A percentile compares a stretch with the other conserved stretches of the same genome.
These are phyloP conservation scores for Aethina tumida DNA, from an alignment of 1,140 invertebrate species.

Conservation along the genomic window DNA sequence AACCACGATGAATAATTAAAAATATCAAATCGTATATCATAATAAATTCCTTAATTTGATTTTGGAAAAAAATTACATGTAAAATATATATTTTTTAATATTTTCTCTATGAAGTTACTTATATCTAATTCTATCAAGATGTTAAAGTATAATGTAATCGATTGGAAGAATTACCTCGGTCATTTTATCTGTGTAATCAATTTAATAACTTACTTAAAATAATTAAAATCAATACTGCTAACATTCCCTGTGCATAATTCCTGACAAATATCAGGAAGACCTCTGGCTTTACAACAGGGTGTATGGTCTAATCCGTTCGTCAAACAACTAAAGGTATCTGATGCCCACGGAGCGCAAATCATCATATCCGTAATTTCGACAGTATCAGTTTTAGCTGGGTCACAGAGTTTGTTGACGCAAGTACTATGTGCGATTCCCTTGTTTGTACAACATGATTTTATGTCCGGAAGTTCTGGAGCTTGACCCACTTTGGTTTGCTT, in stretches of 20 bases:
- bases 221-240: constrained; percentile 65
- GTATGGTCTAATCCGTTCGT: constrained; percentile 73
- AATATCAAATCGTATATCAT: too few relatives aligned
- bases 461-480: constrained; percentile 56
- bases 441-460: constrained; percentile 56
- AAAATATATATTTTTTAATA: too few relatives aligned
- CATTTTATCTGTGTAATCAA: too few relatives aligned
- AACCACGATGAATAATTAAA: too few relatives aligned
- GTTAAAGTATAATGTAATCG: too few relatives aligned
- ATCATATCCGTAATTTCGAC: constrained; percentile 62
- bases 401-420: constrained; percentile 69
- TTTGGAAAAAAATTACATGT: too few relatives aligned
- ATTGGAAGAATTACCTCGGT: too few relatives aligned
- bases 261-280: constrained; percentile 61
- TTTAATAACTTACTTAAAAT: constrained; percentile 72
- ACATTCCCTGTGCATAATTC: constrained; percentile 68
- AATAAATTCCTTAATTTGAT: too few relatives aligned
- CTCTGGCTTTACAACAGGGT: constrained; percentile 62
- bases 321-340: constrained; percentile 66
- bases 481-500: constrained; percentile 42
- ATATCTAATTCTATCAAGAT: too few relatives aligned
- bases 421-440: constrained; percentile 61
- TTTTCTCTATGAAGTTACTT: too few relatives aligned
- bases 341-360: constrained; percentile 77
- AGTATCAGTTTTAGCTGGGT: constrained; percentile 51